These are phyloP conservation scores for Drosophila melanogaster DNA, from an alignment of 1,140 invertebrate species.

Conservation along the genomic window DNA sequence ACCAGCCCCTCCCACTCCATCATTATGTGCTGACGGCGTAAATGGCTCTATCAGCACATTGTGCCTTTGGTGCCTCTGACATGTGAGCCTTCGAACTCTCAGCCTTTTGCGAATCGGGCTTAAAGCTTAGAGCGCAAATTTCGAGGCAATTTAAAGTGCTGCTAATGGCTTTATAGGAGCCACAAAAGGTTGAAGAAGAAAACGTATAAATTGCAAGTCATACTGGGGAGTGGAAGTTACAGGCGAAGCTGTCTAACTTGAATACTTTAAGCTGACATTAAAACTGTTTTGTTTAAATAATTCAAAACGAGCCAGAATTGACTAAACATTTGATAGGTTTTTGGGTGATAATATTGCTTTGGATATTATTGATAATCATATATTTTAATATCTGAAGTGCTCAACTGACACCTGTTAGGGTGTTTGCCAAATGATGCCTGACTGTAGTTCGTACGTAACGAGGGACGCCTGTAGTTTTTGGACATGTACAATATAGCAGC, in stretches of 20 bases:
- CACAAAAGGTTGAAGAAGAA: slow-evolving; percentile 15
- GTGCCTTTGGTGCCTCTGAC: slow-evolving; percentile 62
- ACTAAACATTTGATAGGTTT: too few relatives aligned
- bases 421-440: not conserved
- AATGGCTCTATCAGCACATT: slow-evolving; percentile 80
- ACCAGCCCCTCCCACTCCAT: slow-evolving; percentile 49
- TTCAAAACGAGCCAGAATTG: too few relatives aligned
- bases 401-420: not conserved
- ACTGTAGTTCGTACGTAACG: not conserved
- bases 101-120: slow-evolving; percentile 32
- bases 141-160: slow-evolving; percentile 67
- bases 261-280: not conserved
- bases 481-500: slow-evolving; percentile 31
- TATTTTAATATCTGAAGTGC: not conserved
- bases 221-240: slow-evolving; percentile 14
- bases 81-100: slow-evolving; percentile 44
- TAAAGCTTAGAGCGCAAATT: slow-evolving; percentile 52
- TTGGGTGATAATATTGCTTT: too few relatives aligned
- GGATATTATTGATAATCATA: too few relatives aligned
- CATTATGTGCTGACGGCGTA: slow-evolving; percentile 82
- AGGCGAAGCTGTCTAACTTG: not conserved
- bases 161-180: slow-evolving; percentile 72
- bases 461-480: slow-evolving; percentile 17
- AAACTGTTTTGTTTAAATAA: not conserved
- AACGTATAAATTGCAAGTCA: slow-evolving; percentile 58